A percentile compares a stretch with the other conserved stretches of the same genome.
phyloP scores from a whole-genome alignment of 2,888 invertebrate genomes.

The Andrena marginata region DNA sequence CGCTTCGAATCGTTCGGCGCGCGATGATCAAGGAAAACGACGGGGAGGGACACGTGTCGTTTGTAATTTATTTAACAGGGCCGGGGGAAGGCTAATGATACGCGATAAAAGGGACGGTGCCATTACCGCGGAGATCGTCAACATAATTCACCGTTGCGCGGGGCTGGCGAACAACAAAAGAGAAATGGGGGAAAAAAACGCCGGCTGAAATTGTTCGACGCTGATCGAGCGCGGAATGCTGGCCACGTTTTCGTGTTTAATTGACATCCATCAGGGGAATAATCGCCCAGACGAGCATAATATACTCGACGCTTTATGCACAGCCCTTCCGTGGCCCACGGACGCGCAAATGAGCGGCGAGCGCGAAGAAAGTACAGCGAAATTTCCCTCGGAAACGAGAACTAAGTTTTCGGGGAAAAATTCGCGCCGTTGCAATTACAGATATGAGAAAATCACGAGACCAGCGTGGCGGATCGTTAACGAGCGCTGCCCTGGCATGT shows the following conservation, averaged over 20 bases:
- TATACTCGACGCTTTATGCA: conserved; percentile 40
- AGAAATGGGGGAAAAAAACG: conserved; percentile 11
- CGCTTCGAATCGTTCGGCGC: conserved; percentile 9
- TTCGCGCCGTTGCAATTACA: neutral
- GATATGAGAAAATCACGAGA: neutral
- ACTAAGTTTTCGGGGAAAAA: neutral
- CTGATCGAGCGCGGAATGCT: conserved; percentile 51
- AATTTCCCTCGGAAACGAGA: neutral
- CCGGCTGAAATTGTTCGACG: conserved; percentile 40
- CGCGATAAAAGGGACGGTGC: conserved; percentile 44
- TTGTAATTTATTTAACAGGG: conserved; percentile 49
- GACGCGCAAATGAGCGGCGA: neutral
- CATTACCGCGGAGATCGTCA: conserved; percentile 39
- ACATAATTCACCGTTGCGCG: conserved; percentile 49
- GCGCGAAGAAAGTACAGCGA: conserved; percentile 12
- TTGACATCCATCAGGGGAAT: conserved; percentile 59
- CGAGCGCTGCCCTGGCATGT: neutral
- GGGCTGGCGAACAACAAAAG: neutral
- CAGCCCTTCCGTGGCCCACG: conserved; percentile 17
- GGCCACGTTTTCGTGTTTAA: conserved; percentile 59
- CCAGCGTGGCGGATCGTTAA: neutral
- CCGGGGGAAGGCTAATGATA: conserved; percentile 31
- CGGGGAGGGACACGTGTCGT: conserved; percentile 21
- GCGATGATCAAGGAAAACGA: neutral
- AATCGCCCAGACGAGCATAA: conserved; percentile 57